phyloP scores from a whole-genome alignment of 2,888 invertebrate genomes.

The Xestoiulus laeticollis region DNA sequence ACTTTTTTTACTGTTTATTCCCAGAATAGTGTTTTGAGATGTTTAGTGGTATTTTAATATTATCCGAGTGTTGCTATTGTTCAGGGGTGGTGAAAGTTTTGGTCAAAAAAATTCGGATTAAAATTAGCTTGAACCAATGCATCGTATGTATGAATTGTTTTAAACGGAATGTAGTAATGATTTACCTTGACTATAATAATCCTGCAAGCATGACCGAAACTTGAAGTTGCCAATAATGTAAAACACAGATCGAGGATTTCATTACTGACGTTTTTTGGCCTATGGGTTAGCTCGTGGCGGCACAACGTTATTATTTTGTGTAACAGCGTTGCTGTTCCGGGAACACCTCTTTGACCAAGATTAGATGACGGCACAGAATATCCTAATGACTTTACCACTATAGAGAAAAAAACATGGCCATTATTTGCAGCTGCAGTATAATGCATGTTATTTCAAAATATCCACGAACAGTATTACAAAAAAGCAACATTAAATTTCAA shows the following conservation, averaged over 20 bases:
- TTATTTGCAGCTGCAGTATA: not conserved
- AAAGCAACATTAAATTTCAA: not conserved
- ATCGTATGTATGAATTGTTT: not conserved
- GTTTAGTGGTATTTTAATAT: no score
- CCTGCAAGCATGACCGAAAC: not conserved
- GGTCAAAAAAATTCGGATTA: not conserved
- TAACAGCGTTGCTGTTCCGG: not conserved
- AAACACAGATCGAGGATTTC: slow-evolving; percentile 20
- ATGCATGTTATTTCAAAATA: not conserved
- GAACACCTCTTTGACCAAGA: slow-evolving; percentile 17
- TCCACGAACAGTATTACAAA: no score
- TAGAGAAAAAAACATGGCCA: not conserved
- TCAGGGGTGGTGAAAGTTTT: not conserved
- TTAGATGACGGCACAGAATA: not conserved
- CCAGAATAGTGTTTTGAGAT: no score
- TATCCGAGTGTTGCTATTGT: no score
- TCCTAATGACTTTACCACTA: slow-evolving; percentile 35
- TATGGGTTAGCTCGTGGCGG: not conserved
- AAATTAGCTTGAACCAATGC: not conserved
- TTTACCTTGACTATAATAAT: slow-evolving; percentile 29
- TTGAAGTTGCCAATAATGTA: slow-evolving; percentile 2
- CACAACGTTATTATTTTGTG: slow-evolving; percentile 2
- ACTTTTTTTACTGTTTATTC: no score
- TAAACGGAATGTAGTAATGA: not conserved
- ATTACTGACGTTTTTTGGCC: not conserved